Percentiles rank a stretch among this genome's conserved stretches.
phyloP scores from a whole-genome alignment of 2,797 vertebrate species.

The Fistularia tabacaria region DNA sequence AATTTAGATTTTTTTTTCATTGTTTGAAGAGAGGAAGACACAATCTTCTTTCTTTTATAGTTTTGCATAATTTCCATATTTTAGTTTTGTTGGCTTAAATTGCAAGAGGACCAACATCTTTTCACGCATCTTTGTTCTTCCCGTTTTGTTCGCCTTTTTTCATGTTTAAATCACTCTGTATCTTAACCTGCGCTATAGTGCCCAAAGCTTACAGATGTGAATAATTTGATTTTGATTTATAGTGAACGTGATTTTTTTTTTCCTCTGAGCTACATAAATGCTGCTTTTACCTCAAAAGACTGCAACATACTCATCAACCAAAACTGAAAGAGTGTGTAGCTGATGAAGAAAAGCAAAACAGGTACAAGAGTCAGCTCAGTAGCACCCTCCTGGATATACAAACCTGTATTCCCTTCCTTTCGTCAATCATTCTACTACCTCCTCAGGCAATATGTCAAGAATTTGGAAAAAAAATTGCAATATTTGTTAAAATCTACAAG shows the following conservation, averaged over 20 bases:
- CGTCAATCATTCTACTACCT: slow-evolving; percentile 64
- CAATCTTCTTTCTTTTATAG: slow-evolving; percentile 28
- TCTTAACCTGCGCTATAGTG: slow-evolving; percentile 50
- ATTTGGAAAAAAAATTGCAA: slow-evolving; percentile 19
- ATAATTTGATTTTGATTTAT: slow-evolving; percentile 34
- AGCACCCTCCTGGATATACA: not conserved
- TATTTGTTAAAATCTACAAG: no score
- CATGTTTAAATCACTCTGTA: slow-evolving; percentile 54
- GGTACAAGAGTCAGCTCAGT: slow-evolving; percentile 53
- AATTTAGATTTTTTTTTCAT: slow-evolving; percentile 1
- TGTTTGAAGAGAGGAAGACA: slow-evolving; percentile 32
- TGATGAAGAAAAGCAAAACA: slow-evolving; percentile 64
- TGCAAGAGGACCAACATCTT: slow-evolving; percentile 66
- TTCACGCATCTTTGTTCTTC: slow-evolving; percentile 11
- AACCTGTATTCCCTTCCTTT: slow-evolving; percentile 13
- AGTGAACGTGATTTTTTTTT: slow-evolving; percentile 55
- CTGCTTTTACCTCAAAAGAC: slow-evolving; percentile 66
- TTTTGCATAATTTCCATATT: slow-evolving; percentile 25
- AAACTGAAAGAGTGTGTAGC: slow-evolving; percentile 36
- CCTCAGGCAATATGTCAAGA: slow-evolving; percentile 46
- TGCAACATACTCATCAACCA: slow-evolving; percentile 51
- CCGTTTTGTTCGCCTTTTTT: slow-evolving; percentile 30
- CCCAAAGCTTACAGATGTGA: slow-evolving; percentile 55
- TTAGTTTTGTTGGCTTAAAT: slow-evolving; percentile 22
- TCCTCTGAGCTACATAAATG: slow-evolving; percentile 41